Evolutionary conservation across 2,113 vertebrate species (phyloP), one percentile per base, ranked within the genome.

Genomic region (Pandion haliaetus): DNA sequence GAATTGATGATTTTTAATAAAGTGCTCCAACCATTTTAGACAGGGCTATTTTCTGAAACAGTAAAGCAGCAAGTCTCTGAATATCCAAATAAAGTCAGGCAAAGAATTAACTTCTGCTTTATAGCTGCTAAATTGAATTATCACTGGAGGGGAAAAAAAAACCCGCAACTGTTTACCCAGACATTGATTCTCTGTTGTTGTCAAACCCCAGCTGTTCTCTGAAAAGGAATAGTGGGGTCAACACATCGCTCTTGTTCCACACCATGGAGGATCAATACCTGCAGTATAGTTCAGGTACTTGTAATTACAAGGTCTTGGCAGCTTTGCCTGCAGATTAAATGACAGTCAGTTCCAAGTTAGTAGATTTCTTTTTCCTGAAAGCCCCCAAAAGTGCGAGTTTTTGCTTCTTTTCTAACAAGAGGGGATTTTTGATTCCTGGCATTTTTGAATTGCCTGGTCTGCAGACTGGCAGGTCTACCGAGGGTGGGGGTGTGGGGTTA

Each of bases 91-190:
- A 84, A n/a, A 82, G 23, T 57, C 34, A 50, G 69, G 67, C 77
- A 74, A 93, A 71, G 65, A 92, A 79, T 95, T 90, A 91, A 50
- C 82, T 93, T 74, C n/a, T 80, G 38, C 80, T 80, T 86, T 74
- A 52, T 45, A 70, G 65, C 40, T 87, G 87, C 66, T 93, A 66
- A 91, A 93, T 71, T 92, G 88, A 95, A 86, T 88, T 91, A 92
- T 87, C 94, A 65, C 31, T 87, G 87, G 47, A 81, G 78, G n/a
- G 52, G 7, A 8, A 36, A 66, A 69, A 49, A 74, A 59, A 61
- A 12, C 7, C 9, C 21, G 4, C 23, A 67, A 25, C 31, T 38
- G 21, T 89, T 94, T 85, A 45, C 73, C 50, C 62, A 79, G 90
- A 31, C 49, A 65, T 83, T 58, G 91, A 93, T 94, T 95, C 65